Evolutionary conservation across 2,113 vertebrate species (phyloP).

Genomic region (Hystrix brachyura): DNA sequence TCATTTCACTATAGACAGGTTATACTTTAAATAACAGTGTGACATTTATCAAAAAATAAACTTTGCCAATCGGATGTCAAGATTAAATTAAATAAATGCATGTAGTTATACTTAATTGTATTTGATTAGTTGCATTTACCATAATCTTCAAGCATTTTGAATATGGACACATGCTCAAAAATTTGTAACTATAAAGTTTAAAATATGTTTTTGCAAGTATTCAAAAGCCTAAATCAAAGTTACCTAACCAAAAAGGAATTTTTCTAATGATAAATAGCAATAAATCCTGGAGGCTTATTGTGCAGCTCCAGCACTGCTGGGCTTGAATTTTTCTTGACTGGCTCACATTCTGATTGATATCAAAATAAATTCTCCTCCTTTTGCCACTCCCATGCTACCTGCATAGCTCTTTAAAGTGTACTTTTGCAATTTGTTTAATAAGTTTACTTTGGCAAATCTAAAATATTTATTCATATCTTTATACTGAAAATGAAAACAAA

Average conservation of each 20-base stretch:
- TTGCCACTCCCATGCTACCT: not conserved
- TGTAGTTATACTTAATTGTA: not conserved
- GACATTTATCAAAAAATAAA: constrained; percentile 17
- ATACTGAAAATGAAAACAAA: constrained; percentile 50
- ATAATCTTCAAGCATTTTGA: not conserved
- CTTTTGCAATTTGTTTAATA: constrained; percentile 50
- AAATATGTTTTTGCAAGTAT: not conserved
- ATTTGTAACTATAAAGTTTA: not conserved
- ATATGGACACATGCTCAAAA: not conserved
- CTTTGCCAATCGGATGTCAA: not conserved
- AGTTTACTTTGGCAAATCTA: constrained; percentile 28
- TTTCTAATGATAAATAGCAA: not conserved
- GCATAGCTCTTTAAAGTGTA: not conserved
- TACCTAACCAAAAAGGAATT: not conserved
- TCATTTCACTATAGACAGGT: not conserved
- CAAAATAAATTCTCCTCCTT: not conserved
- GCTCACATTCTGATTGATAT: not conserved
- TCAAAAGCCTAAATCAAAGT: not conserved
- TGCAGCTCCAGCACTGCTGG: not conserved
- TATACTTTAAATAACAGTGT: constrained; percentile 1
- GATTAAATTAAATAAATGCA: constrained; percentile 18
- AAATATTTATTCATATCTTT: constrained; percentile 6
- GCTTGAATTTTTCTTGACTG: constrained; percentile 23
- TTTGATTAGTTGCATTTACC: constrained; percentile 9
- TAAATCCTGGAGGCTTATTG: not conserved